Evolutionary conservation across 2,113 vertebrate genomes (phyloP), one percentile per base, ranked within the genome.

Genomic region (Hypanus sabinus): DNA sequence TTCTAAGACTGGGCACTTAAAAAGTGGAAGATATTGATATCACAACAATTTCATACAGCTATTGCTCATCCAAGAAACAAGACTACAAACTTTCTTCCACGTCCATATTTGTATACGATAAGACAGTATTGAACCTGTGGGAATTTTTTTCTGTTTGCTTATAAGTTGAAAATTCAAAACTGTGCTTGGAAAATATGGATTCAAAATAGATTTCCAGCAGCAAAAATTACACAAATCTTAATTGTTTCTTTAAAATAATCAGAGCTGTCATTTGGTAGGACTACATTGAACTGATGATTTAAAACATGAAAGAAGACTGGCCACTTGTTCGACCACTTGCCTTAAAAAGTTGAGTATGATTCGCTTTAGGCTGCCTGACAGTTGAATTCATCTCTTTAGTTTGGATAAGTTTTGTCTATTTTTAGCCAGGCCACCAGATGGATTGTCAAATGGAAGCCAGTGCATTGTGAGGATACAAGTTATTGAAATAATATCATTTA

Each of bases 291-390:
- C 65, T 65, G n/a, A 65, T 68, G 85, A 90, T 65, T 90, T 90
- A 90, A 87, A 65, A 33, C 85, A 90, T 90, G 85, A 90, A 33
- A 55, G 20, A 90, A 65, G 85, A 62, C 60, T 68, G 85, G 30
- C 85, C 85, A 22, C 60, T 65, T 33, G 60, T 33, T 90, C 65
- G 30, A 90, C 30, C 60, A 68, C 30, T 90, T 90, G 60, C 60
- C n/a, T 68, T 60, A n/a, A 90, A 33, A 90, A 33, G 33, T 90
- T 90, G 30, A 65, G 85, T 14, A 30, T 90, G 60, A 90, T 65
- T 90, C 85, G 5, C 14, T 90, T 65, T 65, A 20, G 60, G 85
- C 60, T 65, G n/a, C 57, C n/a, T 90, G 60, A 30, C 60, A 68
- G 33, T 33, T 33, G 60, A 65, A 90, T 33, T 14, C n/a, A 33